Percentiles rank a stretch among this genome's conserved stretches.
These are phyloP conservation scores for Dolichotis patagonum DNA, from an alignment of 2,113 vertebrate genomes.

Conservation along the genomic window DNA sequence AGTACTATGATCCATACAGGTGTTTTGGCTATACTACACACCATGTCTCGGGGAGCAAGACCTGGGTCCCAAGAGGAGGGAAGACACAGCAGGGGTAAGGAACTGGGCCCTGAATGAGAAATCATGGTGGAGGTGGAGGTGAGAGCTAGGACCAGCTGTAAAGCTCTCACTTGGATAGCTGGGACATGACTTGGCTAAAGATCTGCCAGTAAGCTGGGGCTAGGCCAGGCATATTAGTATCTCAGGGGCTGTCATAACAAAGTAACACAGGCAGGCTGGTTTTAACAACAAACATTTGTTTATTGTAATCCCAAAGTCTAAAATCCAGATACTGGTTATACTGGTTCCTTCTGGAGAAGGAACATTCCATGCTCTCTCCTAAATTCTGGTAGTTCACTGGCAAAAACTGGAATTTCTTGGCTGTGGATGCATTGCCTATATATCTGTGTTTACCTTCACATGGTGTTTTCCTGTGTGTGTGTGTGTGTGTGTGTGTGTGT, in stretches of 20 bases:
- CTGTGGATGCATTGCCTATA: not conserved
- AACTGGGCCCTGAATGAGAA: accelerated
- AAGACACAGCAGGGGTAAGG: accelerated
- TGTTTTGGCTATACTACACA: too few species aligned
- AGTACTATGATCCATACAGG: not conserved
- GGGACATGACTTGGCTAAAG: not conserved
- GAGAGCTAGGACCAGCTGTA: not conserved
- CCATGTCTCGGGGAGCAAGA: not conserved
- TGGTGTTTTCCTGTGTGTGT: accelerated
- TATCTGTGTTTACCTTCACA: not conserved
- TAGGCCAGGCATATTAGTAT: not conserved
- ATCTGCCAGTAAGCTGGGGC: not conserved
- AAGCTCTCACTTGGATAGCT: accelerated
- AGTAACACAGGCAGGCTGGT: not conserved
- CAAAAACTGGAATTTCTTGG: not conserved
- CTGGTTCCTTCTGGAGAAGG: not conserved
- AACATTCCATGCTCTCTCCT: not conserved
- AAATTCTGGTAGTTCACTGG: not conserved
- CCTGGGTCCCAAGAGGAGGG: not conserved
- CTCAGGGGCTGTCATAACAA: accelerated
- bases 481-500: not conserved
- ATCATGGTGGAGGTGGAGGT: not conserved
- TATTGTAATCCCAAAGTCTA: not conserved
- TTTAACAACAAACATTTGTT: not conserved
- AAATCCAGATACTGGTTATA: not conserved